Conservation (phyloP, 1,140 invertebrate genomes). For the Drosophila guanche region DNA sequence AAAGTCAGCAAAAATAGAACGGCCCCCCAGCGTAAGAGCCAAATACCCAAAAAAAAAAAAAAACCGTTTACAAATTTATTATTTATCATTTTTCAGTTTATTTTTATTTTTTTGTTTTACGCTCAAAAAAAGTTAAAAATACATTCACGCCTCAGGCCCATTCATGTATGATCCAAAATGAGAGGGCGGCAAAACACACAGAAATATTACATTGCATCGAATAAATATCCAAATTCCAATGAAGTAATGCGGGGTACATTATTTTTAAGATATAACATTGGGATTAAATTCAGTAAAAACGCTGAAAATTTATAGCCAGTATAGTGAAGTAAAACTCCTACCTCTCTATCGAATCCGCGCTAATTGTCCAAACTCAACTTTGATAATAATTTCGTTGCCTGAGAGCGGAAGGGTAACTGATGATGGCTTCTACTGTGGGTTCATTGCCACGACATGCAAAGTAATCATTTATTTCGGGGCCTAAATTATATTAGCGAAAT, state of each 20-base stretch:
- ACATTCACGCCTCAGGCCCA: conserved; percentile 27
- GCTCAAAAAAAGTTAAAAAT: conserved; percentile 42
- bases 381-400: conserved; percentile 2
- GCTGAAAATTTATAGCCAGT: too few species aligned
- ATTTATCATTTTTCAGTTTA: conserved; percentile 55
- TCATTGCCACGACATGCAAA: conserved; percentile 76
- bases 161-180: conserved; percentile 15
- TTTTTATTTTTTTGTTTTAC: conserved; percentile 37
- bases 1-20: conserved; percentile 55
- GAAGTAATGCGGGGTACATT: not conserved
- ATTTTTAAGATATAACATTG: too few species aligned
- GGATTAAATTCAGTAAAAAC: too few species aligned
- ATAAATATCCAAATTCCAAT: conserved; percentile 9
- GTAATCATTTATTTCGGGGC: conserved; percentile 61
- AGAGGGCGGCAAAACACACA: conserved; percentile 1
- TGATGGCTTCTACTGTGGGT: conserved; percentile 31
- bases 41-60: conserved; percentile 35
- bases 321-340: too few species aligned
- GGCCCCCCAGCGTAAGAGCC: not conserved
- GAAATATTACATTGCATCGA: conserved; percentile 1
- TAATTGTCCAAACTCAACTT: conserved; percentile 48
- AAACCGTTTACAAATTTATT: conserved; percentile 64
- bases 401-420: too few species aligned
- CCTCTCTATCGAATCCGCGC: conserved; percentile 8
- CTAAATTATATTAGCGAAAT: conserved; percentile 64